Percentiles rank a stretch among this genome's conserved stretches.
Conservation (phyloP, 2,113 vertebrate species). For the Platichthys flesus region DNA sequence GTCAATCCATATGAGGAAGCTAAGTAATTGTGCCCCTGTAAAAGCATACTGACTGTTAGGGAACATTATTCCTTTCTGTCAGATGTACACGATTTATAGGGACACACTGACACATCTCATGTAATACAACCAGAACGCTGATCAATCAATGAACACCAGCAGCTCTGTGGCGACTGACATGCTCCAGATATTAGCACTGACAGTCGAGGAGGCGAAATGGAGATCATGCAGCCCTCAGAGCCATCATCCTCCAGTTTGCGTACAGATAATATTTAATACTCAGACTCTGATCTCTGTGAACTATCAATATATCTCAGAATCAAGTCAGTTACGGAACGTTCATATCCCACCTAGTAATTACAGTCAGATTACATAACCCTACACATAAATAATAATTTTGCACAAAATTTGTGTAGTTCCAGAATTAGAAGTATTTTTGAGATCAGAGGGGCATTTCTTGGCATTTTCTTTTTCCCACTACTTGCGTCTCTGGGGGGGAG, state of each 20-base stretch:
- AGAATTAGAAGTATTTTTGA: not conserved
- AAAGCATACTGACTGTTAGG: not conserved
- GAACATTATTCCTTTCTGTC: constrained; percentile 4
- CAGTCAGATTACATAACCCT: not conserved
- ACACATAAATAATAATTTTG: not conserved
- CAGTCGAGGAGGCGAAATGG: not conserved
- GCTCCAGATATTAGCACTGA: not conserved
- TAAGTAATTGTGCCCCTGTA: not conserved
- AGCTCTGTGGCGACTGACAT: not conserved
- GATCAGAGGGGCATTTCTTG: no score
- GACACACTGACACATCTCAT: not conserved
- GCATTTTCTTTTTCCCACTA: no score
- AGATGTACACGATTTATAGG: not conserved
- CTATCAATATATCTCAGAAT: not conserved
- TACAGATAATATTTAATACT: not conserved
- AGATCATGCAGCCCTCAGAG: constrained; percentile 9
- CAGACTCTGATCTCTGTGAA: not conserved
- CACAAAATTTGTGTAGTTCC: not conserved
- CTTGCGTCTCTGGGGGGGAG: no score
- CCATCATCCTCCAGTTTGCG: not conserved
- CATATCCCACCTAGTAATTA: not conserved
- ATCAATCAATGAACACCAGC: not conserved
- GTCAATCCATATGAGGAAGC: not conserved
- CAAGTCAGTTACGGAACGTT: not conserved
- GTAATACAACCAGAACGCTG: not conserved